Evolutionary conservation across 1,140 invertebrate species (phyloP).

Genomic region (Proctacanthus coquilletti): DNA sequence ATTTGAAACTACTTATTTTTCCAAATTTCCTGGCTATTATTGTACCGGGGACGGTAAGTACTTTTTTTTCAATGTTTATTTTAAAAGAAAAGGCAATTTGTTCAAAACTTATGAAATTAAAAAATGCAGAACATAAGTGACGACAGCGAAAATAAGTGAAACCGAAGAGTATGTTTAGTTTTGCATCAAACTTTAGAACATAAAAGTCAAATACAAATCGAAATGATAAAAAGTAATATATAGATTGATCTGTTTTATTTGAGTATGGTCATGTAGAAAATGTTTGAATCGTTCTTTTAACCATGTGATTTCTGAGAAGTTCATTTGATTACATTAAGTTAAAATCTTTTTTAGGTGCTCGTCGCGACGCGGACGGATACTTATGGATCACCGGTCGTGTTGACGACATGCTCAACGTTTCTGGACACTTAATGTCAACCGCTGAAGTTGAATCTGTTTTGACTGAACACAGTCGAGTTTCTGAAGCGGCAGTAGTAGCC

Average conservation of each 20-base stretch:
- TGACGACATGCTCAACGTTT: conserved; percentile 97
- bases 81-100: too few relatives aligned
- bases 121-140: too few relatives aligned
- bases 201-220: too few relatives aligned
- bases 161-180: too few relatives aligned
- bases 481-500: conserved; percentile 91
- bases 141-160: too few relatives aligned
- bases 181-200: too few relatives aligned
- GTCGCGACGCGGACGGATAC: conserved; percentile 84
- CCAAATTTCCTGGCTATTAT: conserved; percentile 90
- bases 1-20: conserved; percentile 90
- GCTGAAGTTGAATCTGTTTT: conserved; percentile 89
- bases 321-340: background rate
- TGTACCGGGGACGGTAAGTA: conserved; percentile 88
- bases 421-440: conserved; percentile 92
- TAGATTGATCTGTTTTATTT: too few relatives aligned
- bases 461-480: conserved; percentile 63
- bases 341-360: conserved; percentile 47
- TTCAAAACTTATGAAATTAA: too few relatives aligned
- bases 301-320: too few relatives aligned
- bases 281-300: too few relatives aligned
- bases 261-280: too few relatives aligned
- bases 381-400: conserved; percentile 93
- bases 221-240: too few relatives aligned
- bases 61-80: background rate